Evolutionary conservation across 2,888 invertebrate genomes (phyloP).

Genomic region (Nasonia oneida): DNA sequence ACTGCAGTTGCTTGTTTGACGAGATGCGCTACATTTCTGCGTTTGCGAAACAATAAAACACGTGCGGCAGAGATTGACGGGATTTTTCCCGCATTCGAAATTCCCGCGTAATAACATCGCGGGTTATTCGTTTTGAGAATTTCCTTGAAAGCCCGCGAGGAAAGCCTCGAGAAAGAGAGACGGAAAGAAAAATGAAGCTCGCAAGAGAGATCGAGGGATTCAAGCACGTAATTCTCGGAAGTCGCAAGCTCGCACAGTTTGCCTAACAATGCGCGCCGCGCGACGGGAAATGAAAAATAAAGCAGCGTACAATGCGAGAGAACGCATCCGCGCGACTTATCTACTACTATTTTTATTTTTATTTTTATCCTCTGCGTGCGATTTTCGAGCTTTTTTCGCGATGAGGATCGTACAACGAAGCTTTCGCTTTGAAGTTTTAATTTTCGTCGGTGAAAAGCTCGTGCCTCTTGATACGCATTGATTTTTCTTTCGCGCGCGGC

Average conservation of each 20-base stretch:
- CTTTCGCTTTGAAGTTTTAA: background rate
- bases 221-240: constrained; percentile 72
- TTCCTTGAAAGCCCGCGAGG: background rate
- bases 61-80: too few relatives aligned
- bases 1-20: background rate
- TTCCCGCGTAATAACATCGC: background rate
- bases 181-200: constrained; percentile 1
- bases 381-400: background rate
- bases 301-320: background rate
- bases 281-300: constrained; percentile 25
- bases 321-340: constrained; percentile 9
- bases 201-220: constrained; percentile 62
- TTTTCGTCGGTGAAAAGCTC: background rate
- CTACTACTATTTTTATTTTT: background rate
- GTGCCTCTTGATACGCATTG: background rate
- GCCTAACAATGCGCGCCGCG: constrained; percentile 70
- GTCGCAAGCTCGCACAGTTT: constrained; percentile 70
- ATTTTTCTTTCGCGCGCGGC: background rate
- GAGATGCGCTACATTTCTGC: background rate
- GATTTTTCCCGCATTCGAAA: background rate
- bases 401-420: background rate
- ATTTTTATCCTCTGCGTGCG: background rate
- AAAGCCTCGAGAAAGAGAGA: background rate
- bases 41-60: background rate
- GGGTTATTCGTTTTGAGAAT: background rate